Percentiles rank a stretch among this genome's conserved stretches.
These are phyloP conservation scores for Nasonia vitripennis DNA, from an alignment of 1,140 invertebrate species.

Conservation along the genomic window DNA sequence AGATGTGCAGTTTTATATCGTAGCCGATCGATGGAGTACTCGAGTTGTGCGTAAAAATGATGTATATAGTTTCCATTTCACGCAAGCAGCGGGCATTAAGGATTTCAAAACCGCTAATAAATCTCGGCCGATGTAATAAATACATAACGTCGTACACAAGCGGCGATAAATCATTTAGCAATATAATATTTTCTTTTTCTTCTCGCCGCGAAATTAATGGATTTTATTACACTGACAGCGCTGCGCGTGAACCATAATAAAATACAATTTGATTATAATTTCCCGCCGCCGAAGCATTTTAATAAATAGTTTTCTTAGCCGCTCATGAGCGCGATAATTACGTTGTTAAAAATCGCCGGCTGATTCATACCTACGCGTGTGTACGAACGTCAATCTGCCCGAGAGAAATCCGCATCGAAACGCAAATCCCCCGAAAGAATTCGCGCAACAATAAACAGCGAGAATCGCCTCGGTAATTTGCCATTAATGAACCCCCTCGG, in stretches of 20 bases:
- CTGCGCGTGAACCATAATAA: background rate
- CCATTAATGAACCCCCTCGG: background rate
- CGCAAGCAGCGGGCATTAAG: too few relatives aligned
- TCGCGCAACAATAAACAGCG: background rate
- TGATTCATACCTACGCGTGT: background rate
- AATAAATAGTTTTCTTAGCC: slow-evolving; percentile 1
- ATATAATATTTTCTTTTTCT: background rate
- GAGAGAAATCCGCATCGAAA: background rate
- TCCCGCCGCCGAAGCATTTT: background rate
- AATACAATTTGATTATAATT: background rate
- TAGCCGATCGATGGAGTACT: background rate
- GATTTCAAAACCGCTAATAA: background rate
- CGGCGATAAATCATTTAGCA: background rate
- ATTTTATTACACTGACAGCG: background rate
- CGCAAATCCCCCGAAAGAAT: background rate
- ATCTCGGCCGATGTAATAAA: background rate
- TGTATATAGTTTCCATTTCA: background rate
- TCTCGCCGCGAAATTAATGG: background rate
- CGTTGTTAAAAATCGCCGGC: background rate
- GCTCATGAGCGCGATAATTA: background rate
- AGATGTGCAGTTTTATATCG: too few relatives aligned
- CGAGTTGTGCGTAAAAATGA: too few relatives aligned
- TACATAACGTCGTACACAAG: background rate
- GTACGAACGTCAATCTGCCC: background rate
- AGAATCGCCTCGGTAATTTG: background rate